A percentile compares a stretch with the other conserved stretches of the same genome.
Conservation (phyloP, 92 coral and sea anemone genomes). For the Zoanthus sociatus region DNA sequence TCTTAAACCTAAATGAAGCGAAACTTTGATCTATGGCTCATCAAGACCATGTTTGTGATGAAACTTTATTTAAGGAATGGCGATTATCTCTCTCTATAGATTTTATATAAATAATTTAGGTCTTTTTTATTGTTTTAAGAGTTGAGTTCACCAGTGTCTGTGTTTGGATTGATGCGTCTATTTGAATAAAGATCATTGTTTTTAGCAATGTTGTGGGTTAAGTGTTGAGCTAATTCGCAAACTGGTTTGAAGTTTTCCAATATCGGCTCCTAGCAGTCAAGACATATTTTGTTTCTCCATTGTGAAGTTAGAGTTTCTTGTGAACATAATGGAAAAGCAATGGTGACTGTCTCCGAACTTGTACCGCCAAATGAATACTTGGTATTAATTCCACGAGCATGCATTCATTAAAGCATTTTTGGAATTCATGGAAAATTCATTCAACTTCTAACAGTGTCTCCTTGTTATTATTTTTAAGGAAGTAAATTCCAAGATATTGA, state of each 20-base stretch:
- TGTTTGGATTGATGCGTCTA: neutral
- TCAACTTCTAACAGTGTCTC: neutral
- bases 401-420: neutral
- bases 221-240: neutral
- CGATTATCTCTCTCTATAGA: slow-evolving; percentile 1
- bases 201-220: neutral
- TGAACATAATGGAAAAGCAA: slow-evolving; percentile 1
- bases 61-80: slow-evolving; percentile 8
- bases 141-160: neutral
- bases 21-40: slow-evolving; percentile 12
- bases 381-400: neutral
- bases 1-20: neutral
- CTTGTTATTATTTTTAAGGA: neutral
- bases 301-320: slow-evolving; percentile 1
- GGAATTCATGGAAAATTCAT: too few relatives aligned
- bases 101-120: slow-evolving; percentile 32
- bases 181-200: neutral
- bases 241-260: neutral
- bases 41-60: slow-evolving; percentile 19
- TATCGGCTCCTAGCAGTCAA: neutral
- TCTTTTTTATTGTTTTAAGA: neutral
- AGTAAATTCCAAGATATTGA: slow-evolving; percentile 1
- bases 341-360: slow-evolving; percentile 43
- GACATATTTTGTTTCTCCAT: neutral
- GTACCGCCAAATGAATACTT: slow-evolving; percentile 30